Percentiles rank a stretch among this genome's conserved stretches.
phyloP scores from a whole-genome alignment of 2,888 invertebrate species.

The Pilophorus perplexus region DNA sequence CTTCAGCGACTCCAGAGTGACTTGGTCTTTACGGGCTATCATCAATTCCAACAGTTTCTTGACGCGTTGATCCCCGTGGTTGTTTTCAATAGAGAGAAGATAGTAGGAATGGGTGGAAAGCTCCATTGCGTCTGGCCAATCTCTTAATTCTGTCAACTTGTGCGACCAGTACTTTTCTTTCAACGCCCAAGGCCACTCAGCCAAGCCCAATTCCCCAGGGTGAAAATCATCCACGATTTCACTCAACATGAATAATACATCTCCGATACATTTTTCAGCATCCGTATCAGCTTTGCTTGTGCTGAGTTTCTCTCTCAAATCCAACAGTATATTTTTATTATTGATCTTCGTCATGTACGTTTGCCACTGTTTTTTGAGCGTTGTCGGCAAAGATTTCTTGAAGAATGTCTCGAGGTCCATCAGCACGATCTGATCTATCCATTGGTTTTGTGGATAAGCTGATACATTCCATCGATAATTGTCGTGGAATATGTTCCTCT shows the following conservation, averaged over 20 bases:
- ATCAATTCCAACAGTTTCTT: not conserved
- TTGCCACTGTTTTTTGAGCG: slow-evolving; percentile 46
- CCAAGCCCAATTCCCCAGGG: slow-evolving; percentile 41
- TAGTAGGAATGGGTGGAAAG: not conserved
- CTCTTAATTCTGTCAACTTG: slow-evolving; percentile 39
- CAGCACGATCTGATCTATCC: slow-evolving; percentile 48
- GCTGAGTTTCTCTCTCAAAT: slow-evolving; percentile 45
- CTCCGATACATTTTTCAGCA: slow-evolving; percentile 43
- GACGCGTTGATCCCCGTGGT: not conserved
- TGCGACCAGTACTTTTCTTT: slow-evolving; percentile 46
- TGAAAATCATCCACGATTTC: slow-evolving; percentile 41
- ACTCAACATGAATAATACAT: slow-evolving; percentile 45
- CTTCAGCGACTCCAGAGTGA: not conserved
- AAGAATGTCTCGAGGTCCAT: slow-evolving; percentile 48
- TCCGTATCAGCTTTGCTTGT: slow-evolving; percentile 29
- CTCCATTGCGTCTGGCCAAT: slow-evolving; percentile 40
- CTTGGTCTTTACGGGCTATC: not conserved
- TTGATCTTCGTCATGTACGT: slow-evolving; percentile 45
- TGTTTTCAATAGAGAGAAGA: not conserved
- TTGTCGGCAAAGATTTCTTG: slow-evolving; percentile 39
- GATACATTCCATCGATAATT: slow-evolving; percentile 48
- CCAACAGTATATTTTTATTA: slow-evolving; percentile 46
- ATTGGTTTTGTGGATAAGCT: slow-evolving; percentile 46
- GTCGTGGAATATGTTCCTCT: slow-evolving; percentile 37
- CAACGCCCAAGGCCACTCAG: slow-evolving; percentile 48